These are phyloP conservation scores for Ceratotherium simum DNA, from an alignment of 2,113 vertebrate genomes.

Conservation along the genomic window DNA sequence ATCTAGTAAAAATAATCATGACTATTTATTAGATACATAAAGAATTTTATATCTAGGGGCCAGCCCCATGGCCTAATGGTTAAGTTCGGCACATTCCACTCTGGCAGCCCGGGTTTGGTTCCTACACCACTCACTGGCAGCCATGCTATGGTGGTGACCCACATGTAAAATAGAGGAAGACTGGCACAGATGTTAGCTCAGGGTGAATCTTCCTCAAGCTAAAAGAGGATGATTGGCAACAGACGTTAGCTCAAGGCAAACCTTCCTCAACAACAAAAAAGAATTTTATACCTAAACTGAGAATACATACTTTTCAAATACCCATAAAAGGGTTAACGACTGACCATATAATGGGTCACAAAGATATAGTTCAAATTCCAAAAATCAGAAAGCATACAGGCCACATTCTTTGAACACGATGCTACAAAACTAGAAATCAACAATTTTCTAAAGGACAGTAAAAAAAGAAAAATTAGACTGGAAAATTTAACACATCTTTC, in stretches of 20 bases:
- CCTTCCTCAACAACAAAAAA: not conserved
- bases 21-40: not conserved
- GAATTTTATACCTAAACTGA: slow-evolving; percentile 36
- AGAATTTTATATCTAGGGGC: not conserved
- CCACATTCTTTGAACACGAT: not conserved
- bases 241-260: no score
- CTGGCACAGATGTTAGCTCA: no score
- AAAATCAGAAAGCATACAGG: not conserved
- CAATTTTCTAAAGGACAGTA: not conserved
- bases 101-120: no score
- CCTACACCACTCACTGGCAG: no score
- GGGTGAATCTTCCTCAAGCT: no score
- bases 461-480: not conserved
- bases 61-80: no score
- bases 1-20: slow-evolving; percentile 13
- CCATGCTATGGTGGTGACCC: no score
- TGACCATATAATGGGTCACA: not conserved
- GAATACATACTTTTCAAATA: slow-evolving; percentile 26
- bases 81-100: no score
- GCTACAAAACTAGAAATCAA: not conserved
- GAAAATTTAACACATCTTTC: not conserved
- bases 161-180: no score
- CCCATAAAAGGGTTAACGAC: not conserved
- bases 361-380: slow-evolving; percentile 4
- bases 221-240: no score